These are phyloP conservation scores for Coracopsis vasa DNA, from an alignment of 2,113 vertebrate species.

Conservation along the genomic window DNA sequence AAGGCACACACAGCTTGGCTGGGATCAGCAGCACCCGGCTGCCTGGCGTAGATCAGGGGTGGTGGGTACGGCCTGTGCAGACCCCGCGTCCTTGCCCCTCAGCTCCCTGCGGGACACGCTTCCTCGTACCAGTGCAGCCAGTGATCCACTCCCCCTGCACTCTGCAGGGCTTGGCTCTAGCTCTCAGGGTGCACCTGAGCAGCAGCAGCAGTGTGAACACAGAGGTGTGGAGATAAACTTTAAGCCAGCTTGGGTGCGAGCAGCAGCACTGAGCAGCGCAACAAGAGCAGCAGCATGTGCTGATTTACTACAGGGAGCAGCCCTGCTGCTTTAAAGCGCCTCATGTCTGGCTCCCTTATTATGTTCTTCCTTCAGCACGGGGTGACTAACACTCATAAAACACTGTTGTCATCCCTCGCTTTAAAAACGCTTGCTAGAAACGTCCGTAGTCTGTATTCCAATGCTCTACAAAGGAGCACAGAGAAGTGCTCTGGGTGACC, in stretches of 20 bases:
- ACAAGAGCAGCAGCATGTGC: background rate
- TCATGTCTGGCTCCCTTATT: background rate
- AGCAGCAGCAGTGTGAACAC: background rate
- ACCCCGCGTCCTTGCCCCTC: accelerated
- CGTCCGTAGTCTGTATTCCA: background rate
- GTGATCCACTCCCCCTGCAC: background rate
- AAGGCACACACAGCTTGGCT: background rate
- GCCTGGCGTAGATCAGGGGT: accelerated
- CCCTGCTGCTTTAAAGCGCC: background rate
- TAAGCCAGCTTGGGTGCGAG: background rate
- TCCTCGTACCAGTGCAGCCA: background rate
- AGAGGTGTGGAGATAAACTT: background rate
- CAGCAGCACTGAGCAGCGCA: background rate
- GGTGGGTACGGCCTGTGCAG: accelerated
- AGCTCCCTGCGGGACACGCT: accelerated
- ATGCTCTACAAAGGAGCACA: background rate
- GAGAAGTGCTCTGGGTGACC: background rate
- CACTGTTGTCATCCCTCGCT: background rate
- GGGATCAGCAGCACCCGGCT: background rate
- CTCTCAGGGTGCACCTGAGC: background rate
- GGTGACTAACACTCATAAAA: background rate
- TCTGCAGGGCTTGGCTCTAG: background rate
- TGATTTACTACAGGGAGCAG: accelerated
- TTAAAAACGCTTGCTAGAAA: background rate
- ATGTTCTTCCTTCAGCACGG: background rate